Evolutionary conservation across 2,888 invertebrate genomes (phyloP), one percentile per base, ranked within the genome.

Genomic region (Lymantria dispar): DNA sequence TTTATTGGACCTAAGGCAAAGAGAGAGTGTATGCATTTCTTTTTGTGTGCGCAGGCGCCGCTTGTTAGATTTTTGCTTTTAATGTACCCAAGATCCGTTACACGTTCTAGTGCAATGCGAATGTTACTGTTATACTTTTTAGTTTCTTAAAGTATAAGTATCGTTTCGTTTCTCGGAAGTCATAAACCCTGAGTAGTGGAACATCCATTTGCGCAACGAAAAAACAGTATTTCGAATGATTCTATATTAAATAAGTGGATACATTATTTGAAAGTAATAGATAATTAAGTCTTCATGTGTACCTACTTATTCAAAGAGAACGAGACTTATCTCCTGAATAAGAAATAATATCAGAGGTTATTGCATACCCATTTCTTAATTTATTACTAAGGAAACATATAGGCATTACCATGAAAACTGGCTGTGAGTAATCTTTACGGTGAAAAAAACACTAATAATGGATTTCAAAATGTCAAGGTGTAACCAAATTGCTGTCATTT

Each of bases 1-100:
- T 72, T 73, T 74, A 76, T 74, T 74, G 61, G 65, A 67, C 63
- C 64, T 66, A 68, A 69, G 60, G 56, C 60, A 54, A 47, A 73
- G 79, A 76, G 76, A 75, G 73, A 72, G 73, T 67, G 61, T 63
- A 50, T 60, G 62, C 60, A 70, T 70, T 69, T 70, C 70, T 72
- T 74, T 68, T 58, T 65, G 67, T 64, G 46, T 62, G 62, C 59
- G 71, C 72, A 74, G 70, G 78, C 74, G 76, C 72, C 74, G 68
- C 62, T 59, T 64, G 54, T 67, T 67, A 67, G 66, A 67, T 64
- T 66, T 66, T 66, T 67, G 51, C 56, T 62, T 60, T 60, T 57
- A 58, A 64, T 60, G 53, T 52, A 50, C 55, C 45, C 42, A 39
- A 52, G 62, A 59, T 54, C 67, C 67, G 65, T 64, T 65, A 61